Percentiles rank a stretch among this genome's conserved stretches.
phyloP scores from a whole-genome alignment of 2,888 invertebrate genomes.

The Pycnomerus fuliginosus region DNA sequence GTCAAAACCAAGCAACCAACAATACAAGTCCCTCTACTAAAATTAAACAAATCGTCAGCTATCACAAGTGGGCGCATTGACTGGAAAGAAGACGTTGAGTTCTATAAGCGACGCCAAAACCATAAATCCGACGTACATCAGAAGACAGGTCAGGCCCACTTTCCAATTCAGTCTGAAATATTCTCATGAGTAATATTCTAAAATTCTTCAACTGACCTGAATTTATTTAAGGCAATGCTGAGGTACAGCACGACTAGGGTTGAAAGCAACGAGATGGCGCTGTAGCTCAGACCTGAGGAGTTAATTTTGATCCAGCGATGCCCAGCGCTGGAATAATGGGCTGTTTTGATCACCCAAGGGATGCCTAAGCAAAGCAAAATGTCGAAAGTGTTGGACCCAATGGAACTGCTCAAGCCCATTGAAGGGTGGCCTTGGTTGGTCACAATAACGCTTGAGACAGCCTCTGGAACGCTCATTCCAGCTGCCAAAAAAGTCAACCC shows the following conservation, averaged over 20 bases:
- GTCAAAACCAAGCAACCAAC: constrained; percentile 10
- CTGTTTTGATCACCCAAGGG: constrained; percentile 87
- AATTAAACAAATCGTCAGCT: constrained; percentile 43
- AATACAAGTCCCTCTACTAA: too few species aligned
- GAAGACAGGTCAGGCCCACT: constrained; percentile 66
- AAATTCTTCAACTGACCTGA: constrained; percentile 48
- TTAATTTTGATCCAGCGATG: constrained; percentile 68
- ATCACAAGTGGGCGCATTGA: constrained; percentile 71
- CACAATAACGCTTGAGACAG: constrained; percentile 90
- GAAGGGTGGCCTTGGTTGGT: constrained; percentile 86
- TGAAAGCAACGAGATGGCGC: constrained; percentile 70
- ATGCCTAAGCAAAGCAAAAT: constrained; percentile 83
- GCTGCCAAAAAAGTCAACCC: constrained; percentile 92
- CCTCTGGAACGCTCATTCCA: constrained; percentile 92
- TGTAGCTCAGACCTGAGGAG: constrained; percentile 75
- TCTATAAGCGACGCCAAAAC: constrained; percentile 71
- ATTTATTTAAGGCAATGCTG: constrained; percentile 66
- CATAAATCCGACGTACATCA: constrained; percentile 68
- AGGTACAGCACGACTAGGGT: constrained; percentile 70
- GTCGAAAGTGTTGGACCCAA: constrained; percentile 88
- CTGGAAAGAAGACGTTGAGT: constrained; percentile 72
- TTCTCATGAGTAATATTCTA: constrained; percentile 1
- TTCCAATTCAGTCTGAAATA: constrained; percentile 64
- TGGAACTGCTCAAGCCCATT: constrained; percentile 89
- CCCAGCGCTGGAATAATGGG: constrained; percentile 61